Evolutionary conservation across 2,797 vertebrate species (phyloP), one percentile per base, ranked within the genome.

Genomic region (Sebastes dallii): DNA sequence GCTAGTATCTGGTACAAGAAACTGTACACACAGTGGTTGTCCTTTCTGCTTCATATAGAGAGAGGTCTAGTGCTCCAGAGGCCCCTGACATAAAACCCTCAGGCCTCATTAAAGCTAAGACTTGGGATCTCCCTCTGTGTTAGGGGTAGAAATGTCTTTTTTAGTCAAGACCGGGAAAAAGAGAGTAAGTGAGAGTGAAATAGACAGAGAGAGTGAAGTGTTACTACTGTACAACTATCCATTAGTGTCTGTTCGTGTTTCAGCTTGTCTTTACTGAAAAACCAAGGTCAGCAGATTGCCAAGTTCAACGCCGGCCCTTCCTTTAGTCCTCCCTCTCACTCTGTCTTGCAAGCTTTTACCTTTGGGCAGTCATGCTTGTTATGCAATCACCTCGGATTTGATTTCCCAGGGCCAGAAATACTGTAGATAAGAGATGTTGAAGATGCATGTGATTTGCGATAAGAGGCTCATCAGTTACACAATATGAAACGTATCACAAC

Each of bases 81-180:
- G 50, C 34, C 77, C 34, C 67, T 78, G 66, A 83, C 80, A 76
- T 39, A 39, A 75, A 55, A 71, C 78, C 81, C 74, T 64, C 70
- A 25, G 84, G 80, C 52, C 86, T 94, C 77, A 90, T 95, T 94
- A 93, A 64, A 88, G 75, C 70, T 22, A 60, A 82, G 62, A 75
- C 70, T 67, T 16, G 7, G 60, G 66, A 65, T 85, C 60, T 71
- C 76, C 73, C 30, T 29, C 46, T 58, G 32, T 56, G 65, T 70
- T 55, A 18, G 61, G 9, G 50, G 58, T 29, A 18, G 25, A 76
- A 65, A 85, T 56, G 64, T 82, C 71, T 80, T 69, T 52, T 82
- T 75, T 50, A 42, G 42, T 62, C 66, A 32, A 65, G 71, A 42
- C 67, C 4, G 12, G 30, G 61, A 66, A 75, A 73, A 75, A 25